Percentiles rank a stretch among this genome's conserved stretches.
These are phyloP conservation scores for Phaethon lepturus DNA, from an alignment of 2,113 vertebrate species.

Conservation along the genomic window DNA sequence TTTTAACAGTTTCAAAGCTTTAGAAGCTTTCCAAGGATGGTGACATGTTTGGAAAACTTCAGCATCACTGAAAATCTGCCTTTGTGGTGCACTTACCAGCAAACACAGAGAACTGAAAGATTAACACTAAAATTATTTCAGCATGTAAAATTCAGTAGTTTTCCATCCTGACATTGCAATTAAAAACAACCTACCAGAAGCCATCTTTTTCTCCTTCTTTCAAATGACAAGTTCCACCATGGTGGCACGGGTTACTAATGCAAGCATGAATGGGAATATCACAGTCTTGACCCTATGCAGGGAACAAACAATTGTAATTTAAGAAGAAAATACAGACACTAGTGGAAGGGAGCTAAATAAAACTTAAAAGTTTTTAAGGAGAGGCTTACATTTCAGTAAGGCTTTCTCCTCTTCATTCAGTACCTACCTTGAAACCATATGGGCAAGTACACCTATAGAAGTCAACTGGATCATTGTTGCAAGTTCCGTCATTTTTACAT, in stretches of 20 bases:
- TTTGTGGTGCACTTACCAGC: background rate
- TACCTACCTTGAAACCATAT: constrained; percentile 92
- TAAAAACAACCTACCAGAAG: constrained; percentile 87
- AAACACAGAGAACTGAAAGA: background rate
- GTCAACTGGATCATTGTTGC: constrained; percentile 92
- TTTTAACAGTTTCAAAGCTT: constrained; percentile 15
- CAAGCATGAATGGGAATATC: constrained; percentile 94
- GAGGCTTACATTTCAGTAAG: background rate
- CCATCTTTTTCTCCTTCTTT: constrained; percentile 93
- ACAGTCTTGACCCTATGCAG: constrained; percentile 90
- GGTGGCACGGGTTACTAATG: constrained; percentile 91
- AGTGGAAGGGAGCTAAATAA: background rate
- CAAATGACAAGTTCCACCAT: constrained; percentile 92
- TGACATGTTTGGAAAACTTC: background rate
- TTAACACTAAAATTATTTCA: background rate
- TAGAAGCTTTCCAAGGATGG: constrained; percentile 19
- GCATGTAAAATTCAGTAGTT: background rate
- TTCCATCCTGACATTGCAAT: background rate
- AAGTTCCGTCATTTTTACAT: constrained; percentile 96
- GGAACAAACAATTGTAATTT: background rate
- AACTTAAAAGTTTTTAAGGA: background rate
- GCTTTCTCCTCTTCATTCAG: background rate
- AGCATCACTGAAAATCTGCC: background rate
- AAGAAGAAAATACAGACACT: background rate
- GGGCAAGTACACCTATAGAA: constrained; percentile 97